A percentile compares a stretch with the other conserved stretches of the same genome.
These are phyloP conservation scores for Ophion ellenae DNA, from an alignment of 2,888 invertebrate genomes.

Conservation along the genomic window DNA sequence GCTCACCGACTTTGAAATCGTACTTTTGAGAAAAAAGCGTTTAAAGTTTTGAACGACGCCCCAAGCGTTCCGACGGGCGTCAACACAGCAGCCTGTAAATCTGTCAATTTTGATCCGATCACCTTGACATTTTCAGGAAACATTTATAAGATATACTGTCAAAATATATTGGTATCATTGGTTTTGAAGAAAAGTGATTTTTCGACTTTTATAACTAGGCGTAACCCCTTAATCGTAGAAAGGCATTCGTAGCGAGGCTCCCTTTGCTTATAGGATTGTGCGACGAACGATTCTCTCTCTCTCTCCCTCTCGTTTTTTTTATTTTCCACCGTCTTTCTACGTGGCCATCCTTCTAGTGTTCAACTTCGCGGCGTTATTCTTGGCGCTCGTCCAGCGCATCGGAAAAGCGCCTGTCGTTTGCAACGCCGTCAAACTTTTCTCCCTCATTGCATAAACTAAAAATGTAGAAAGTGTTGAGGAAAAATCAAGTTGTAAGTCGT, in stretches of 20 bases:
- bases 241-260: background rate
- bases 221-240: background rate
- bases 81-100: too few species aligned
- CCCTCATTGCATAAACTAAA: background rate
- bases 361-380: background rate
- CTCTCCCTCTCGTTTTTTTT: slow-evolving; percentile 1
- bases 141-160: too few species aligned
- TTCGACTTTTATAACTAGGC: too few species aligned
- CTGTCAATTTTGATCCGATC: too few species aligned
- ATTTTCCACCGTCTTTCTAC: slow-evolving; percentile 27
- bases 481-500: background rate
- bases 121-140: too few species aligned
- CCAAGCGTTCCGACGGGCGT: too few species aligned
- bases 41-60: too few species aligned
- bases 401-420: slow-evolving; percentile 17
- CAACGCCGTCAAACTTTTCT: slow-evolving; percentile 34
- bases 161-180: too few species aligned
- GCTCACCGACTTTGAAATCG: too few species aligned
- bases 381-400: background rate
- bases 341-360: slow-evolving; percentile 23
- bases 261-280: slow-evolving; percentile 61
- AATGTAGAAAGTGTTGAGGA: too few species aligned
- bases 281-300: slow-evolving; percentile 20
- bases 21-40: too few species aligned
- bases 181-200: too few species aligned